phyloP scores from a whole-genome alignment of 2,888 invertebrate genomes.

The Enoplolaimus lenunculus region DNA sequence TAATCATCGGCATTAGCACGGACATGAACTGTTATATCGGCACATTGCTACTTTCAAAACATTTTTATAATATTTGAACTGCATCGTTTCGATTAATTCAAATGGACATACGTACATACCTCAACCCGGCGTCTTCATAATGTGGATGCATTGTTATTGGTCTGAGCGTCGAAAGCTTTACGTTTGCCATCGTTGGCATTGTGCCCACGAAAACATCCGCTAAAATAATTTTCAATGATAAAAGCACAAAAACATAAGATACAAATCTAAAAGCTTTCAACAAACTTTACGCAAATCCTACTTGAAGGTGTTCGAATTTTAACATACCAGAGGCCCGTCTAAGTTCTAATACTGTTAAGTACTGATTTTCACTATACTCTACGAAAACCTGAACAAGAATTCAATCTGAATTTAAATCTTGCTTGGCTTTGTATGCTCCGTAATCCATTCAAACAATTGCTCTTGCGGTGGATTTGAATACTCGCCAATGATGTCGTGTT shows the following conservation, averaged over 20 bases:
- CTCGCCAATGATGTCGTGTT: constrained; percentile 50
- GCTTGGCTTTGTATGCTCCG: constrained; percentile 47
- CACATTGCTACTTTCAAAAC: too few relatives aligned
- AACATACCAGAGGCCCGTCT: too few relatives aligned
- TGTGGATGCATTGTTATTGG: constrained; percentile 74
- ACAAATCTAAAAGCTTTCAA: not conserved
- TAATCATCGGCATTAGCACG: too few relatives aligned
- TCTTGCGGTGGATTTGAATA: constrained; percentile 60
- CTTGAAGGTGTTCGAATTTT: too few relatives aligned
- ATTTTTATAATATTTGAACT: too few relatives aligned
- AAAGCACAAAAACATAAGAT: not conserved
- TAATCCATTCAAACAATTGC: constrained; percentile 62
- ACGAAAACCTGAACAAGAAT: too few relatives aligned
- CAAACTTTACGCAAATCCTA: too few relatives aligned
- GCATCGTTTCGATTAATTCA: too few relatives aligned
- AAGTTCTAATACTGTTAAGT: too few relatives aligned
- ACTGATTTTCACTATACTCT: too few relatives aligned
- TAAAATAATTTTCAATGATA: constrained; percentile 28
- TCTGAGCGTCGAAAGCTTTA: constrained; percentile 60
- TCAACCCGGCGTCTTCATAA: constrained; percentile 62
- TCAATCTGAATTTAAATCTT: too few relatives aligned
- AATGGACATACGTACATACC: constrained; percentile 51
- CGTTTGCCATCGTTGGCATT: constrained; percentile 66
- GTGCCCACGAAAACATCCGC: constrained; percentile 67
- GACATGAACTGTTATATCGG: too few relatives aligned